A percentile compares a stretch with the other conserved stretches of the same genome.
Conservation (phyloP, 1,140 invertebrate species). For the Dreissena polymorpha region DNA sequence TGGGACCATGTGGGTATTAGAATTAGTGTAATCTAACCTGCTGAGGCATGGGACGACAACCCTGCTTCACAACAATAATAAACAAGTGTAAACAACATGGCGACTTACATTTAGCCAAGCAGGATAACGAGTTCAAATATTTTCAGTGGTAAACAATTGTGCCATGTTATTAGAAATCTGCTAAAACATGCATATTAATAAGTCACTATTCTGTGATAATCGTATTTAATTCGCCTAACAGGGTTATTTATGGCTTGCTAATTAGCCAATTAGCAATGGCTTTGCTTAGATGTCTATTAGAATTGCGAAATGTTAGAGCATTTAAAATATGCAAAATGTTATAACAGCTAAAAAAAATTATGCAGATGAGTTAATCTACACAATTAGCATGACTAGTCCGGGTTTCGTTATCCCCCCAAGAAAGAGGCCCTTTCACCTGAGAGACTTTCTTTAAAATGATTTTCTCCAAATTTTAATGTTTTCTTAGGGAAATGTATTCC, state of each 20-base stretch:
- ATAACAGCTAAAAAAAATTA: too few relatives aligned
- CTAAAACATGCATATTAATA: neutral
- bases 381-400: too few relatives aligned
- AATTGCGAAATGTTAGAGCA: neutral
- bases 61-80: constrained; percentile 47
- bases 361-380: too few relatives aligned
- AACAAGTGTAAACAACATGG: constrained; percentile 45
- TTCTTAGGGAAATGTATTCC: too few relatives aligned
- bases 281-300: neutral
- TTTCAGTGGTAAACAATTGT: neutral
- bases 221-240: neutral
- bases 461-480: too few relatives aligned
- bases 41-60: constrained; percentile 10
- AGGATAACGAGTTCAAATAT: neutral
- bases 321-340: neutral
- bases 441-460: too few relatives aligned
- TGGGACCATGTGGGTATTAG: too few relatives aligned
- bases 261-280: neutral
- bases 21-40: too few relatives aligned
- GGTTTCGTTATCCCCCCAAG: too few relatives aligned
- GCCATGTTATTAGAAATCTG: neutral
- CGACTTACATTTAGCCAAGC: neutral
- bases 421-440: too few relatives aligned
- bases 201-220: neutral
- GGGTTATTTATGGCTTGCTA: neutral